A percentile compares a stretch with the other conserved stretches of the same genome.
These are phyloP conservation scores for Aulostomus chinensis DNA, from an alignment of 2,797 vertebrate genomes.

Conservation along the genomic window DNA sequence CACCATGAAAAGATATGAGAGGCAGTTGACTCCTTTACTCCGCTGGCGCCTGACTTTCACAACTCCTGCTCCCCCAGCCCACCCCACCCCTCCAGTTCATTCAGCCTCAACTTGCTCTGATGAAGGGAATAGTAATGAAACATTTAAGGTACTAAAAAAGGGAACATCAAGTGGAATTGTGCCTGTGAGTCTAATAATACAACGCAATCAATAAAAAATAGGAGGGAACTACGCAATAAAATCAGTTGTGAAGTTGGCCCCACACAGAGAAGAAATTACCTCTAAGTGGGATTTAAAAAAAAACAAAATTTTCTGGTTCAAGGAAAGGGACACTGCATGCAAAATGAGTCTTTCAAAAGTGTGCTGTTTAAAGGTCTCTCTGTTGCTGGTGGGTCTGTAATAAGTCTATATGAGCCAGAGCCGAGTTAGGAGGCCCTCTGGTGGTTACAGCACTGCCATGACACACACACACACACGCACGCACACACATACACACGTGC, in stretches of 20 bases:
- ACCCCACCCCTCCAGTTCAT: conserved; percentile 10
- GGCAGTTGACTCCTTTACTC: conserved; percentile 73
- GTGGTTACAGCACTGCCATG: conserved; percentile 85
- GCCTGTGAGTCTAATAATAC: background rate
- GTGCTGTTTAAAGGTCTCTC: conserved; percentile 60
- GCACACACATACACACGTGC: too few relatives aligned
- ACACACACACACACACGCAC: conserved; percentile 61
- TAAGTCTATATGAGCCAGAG: conserved; percentile 35
- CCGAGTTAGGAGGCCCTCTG: conserved; percentile 97
- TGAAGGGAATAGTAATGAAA: conserved; percentile 21
- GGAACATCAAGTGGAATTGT: background rate
- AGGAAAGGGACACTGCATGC: background rate
- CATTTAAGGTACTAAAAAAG: conserved; percentile 11
- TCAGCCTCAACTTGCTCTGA: conserved; percentile 33
- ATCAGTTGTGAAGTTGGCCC: background rate
- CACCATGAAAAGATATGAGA: conserved; percentile 76
- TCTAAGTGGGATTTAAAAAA: background rate
- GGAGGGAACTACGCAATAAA: background rate
- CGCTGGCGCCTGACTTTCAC: conserved; percentile 72
- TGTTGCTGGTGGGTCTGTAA: conserved; percentile 41
- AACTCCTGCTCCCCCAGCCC: conserved; percentile 42
- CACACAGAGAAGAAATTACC: background rate
- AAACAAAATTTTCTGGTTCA: background rate
- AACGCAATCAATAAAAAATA: background rate
- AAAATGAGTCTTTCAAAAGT: conserved; percentile 26